Evolutionary conservation across 1,140 invertebrate genomes (phyloP).

Genomic region (Aphelenchoides besseyi): DNA sequence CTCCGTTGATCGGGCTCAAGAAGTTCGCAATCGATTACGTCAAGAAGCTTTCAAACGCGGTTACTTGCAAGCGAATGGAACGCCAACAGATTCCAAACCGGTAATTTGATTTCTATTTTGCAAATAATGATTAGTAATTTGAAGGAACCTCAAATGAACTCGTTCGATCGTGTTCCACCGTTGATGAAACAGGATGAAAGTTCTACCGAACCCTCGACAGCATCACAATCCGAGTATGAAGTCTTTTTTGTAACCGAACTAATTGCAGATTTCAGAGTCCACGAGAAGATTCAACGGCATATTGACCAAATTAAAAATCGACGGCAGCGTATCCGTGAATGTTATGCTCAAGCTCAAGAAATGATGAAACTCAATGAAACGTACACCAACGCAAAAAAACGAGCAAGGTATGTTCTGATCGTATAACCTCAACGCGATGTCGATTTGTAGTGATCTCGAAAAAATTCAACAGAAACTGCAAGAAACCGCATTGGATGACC

Average conservation of each 20-base stretch:
- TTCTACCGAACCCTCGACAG: neutral
- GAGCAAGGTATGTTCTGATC: neutral
- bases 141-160: slow-evolving; percentile 4
- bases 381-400: neutral
- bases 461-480: slow-evolving; percentile 3
- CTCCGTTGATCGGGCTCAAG: neutral
- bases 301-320: slow-evolving; percentile 16
- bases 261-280: slow-evolving; percentile 4
- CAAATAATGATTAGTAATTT: neutral
- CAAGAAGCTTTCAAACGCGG: slow-evolving; percentile 14
- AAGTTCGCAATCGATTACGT: slow-evolving; percentile 12
- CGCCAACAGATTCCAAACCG: neutral
- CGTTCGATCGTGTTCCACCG: neutral
- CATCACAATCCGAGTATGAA: slow-evolving; percentile 5
- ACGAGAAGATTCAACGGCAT: slow-evolving; percentile 20
- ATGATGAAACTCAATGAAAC: slow-evolving; percentile 2
- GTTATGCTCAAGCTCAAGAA: slow-evolving; percentile 3
- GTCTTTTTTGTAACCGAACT: no score
- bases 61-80: neutral
- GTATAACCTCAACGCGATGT: no score
- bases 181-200: neutral
- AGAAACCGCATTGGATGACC: neutral
- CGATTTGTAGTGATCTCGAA: slow-evolving; percentile 7
- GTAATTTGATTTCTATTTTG: neutral
- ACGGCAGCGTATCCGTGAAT: slow-evolving; percentile 12